phyloP scores from a whole-genome alignment of 2,888 invertebrate genomes.

The Saturnia pavonia region DNA sequence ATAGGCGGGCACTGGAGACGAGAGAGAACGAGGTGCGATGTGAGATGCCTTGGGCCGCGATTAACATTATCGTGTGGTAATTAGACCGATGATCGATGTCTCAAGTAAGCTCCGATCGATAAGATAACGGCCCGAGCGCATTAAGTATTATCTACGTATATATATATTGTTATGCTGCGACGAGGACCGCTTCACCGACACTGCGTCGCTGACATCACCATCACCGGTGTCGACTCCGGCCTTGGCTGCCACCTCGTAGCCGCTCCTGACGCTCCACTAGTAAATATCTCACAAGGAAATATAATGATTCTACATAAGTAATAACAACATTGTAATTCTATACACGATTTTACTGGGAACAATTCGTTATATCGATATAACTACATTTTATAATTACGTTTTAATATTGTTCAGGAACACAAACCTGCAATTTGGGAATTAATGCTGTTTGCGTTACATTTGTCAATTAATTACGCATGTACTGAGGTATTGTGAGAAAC shows the following conservation, averaged over 20 bases:
- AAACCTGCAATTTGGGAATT: no score
- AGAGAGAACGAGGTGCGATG: neutral
- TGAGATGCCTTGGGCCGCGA: conserved; percentile 23
- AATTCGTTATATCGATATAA: neutral
- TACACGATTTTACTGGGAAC: neutral
- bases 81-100: conserved; percentile 77
- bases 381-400: neutral
- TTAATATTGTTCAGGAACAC: neutral
- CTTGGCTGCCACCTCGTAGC: neutral
- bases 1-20: no score
- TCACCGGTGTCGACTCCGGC: neutral
- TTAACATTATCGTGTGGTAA: conserved; percentile 51
- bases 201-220: neutral
- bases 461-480: no score
- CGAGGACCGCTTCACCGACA: no score
- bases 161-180: conserved; percentile 18
- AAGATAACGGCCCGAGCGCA: conserved; percentile 43
- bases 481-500: no score
- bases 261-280: neutral
- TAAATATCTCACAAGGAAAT: neutral
- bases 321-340: neutral
- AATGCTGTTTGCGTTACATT: no score
- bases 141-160: conserved; percentile 21
- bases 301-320: neutral
- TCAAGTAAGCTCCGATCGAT: conserved; percentile 62